These are phyloP conservation scores for Oscheius sp. DNA, from an alignment of 1,140 invertebrate species.

Conservation along the genomic window DNA sequence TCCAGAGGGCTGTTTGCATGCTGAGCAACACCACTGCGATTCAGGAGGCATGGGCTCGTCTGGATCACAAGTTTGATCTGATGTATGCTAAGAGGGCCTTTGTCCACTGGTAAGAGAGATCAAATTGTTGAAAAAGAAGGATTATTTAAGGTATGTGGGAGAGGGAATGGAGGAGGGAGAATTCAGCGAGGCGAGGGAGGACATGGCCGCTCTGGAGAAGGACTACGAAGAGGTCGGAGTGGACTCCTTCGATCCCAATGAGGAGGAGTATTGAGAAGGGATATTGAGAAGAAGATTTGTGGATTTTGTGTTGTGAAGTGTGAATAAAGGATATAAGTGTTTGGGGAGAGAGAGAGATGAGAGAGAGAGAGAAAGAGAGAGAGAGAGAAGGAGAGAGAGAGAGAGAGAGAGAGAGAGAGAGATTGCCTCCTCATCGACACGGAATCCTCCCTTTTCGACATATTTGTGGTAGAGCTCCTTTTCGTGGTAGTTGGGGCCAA, in stretches of 20 bases:
- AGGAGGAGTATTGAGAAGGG: slow-evolving; percentile 37
- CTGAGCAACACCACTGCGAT: slow-evolving; percentile 77
- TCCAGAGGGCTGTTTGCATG: slow-evolving; percentile 68
- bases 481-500: slow-evolving; percentile 1
- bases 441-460: background rate
- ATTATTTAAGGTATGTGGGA: slow-evolving; percentile 65
- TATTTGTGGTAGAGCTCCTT: slow-evolving; percentile 30
- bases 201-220: slow-evolving; percentile 78
- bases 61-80: slow-evolving; percentile 69
- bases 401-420: no score
- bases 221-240: slow-evolving; percentile 69
- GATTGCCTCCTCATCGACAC: background rate
- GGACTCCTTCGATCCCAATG: slow-evolving; percentile 41
- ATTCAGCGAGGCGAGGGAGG: slow-evolving; percentile 79
- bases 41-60: slow-evolving; percentile 72
- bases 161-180: slow-evolving; percentile 82
- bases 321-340: no score
- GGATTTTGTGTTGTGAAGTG: no score
- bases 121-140: background rate
- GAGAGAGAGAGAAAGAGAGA: no score
- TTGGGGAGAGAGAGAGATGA: no score
- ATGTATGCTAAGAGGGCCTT: no score
- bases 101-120: slow-evolving; percentile 70
- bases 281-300: no score
- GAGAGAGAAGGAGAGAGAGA: no score